Conservation (phyloP, 2,797 vertebrate genomes). For the Vipera latastei region DNA sequence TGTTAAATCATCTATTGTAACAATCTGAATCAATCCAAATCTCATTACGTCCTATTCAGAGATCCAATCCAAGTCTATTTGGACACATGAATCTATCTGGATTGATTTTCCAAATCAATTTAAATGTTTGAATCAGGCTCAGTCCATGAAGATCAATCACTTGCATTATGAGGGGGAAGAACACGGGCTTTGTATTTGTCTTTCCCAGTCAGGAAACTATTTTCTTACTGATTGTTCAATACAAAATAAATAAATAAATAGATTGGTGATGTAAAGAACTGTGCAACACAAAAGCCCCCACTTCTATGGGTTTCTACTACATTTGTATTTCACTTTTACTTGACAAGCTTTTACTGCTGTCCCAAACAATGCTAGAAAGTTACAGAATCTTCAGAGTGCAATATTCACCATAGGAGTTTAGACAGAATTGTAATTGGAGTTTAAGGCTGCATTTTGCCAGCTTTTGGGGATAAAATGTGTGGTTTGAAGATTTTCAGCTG, state of each 20-base stretch:
- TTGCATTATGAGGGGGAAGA: background rate
- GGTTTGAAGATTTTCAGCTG: background rate
- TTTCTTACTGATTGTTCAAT: background rate
- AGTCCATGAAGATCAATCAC: background rate
- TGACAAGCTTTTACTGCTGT: background rate
- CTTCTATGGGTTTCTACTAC: no score
- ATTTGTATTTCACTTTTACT: background rate
- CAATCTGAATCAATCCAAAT: background rate
- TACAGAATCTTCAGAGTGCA: background rate
- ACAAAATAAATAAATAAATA: background rate
- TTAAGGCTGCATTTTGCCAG: background rate
- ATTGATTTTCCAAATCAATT: background rate
- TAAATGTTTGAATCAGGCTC: background rate
- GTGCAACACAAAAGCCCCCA: background rate
- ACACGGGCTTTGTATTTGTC: background rate
- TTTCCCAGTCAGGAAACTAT: background rate
- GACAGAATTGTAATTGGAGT: constrained; percentile 19
- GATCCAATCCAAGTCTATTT: background rate
- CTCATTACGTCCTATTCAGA: background rate
- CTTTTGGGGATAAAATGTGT: constrained; percentile 4
- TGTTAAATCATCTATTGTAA: background rate
- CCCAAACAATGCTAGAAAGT: constrained; percentile 3
- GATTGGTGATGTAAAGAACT: background rate
- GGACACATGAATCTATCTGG: background rate
- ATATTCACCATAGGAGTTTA: background rate